phyloP scores from a whole-genome alignment of 2,113 vertebrate genomes.

The Tenebrosternarchus preto region DNA sequence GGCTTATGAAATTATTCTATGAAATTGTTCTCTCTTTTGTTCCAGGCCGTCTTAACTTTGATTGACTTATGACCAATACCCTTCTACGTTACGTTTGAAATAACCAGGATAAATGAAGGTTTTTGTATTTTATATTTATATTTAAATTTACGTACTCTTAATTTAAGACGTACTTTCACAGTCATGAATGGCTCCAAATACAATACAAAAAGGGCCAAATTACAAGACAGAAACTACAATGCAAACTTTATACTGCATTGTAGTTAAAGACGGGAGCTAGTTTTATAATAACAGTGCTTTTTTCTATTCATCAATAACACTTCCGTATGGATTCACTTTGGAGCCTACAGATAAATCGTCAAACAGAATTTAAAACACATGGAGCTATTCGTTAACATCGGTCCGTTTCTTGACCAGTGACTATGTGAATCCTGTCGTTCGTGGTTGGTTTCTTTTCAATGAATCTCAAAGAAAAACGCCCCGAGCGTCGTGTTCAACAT shows the following conservation, averaged over 20 bases:
- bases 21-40: too few relatives aligned
- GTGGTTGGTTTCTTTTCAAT: constrained; percentile 25
- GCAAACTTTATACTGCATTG: not conserved
- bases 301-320: not conserved
- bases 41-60: too few relatives aligned
- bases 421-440: constrained; percentile 29
- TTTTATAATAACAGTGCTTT: not conserved
- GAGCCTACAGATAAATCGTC: constrained; percentile 28
- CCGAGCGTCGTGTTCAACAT: constrained; percentile 23
- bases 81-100: too few relatives aligned
- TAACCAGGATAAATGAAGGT: too few relatives aligned
- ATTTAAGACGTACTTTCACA: too few relatives aligned
- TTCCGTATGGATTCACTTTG: not conserved
- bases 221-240: not conserved
- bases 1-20: too few relatives aligned
- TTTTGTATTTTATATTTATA: too few relatives aligned
- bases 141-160: too few relatives aligned
- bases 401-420: constrained; percentile 25
- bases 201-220: too few relatives aligned
- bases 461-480: constrained; percentile 17
- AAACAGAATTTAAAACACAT: constrained; percentile 15
- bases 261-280: not conserved
- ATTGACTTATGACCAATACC: too few relatives aligned
- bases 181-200: too few relatives aligned
- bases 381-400: not conserved